Evolutionary conservation across 2,888 invertebrate genomes (phyloP), one percentile per base, ranked within the genome.

Genomic region (Athetis lepigone): DNA sequence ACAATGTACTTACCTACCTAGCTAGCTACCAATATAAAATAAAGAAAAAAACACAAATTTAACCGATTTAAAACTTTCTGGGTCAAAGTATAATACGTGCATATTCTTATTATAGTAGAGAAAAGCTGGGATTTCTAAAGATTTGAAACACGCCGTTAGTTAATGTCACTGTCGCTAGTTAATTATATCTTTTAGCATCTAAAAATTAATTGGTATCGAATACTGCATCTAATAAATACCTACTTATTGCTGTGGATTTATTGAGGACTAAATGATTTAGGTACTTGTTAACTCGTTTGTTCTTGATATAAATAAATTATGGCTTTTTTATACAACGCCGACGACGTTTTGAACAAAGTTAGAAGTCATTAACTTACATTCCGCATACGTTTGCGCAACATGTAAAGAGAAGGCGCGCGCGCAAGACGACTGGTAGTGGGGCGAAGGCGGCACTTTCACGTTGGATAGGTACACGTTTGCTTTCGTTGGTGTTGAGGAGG

Each of bases 361-460:
- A 80, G 77, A 83, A 83, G 80, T 81, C 83, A 82, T 84, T 79
- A 83, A 83, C 70, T 85, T 82, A 85, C 83, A 88, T 88, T 87
- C 86, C 86, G 88, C 89, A 82, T 89, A 88, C 85, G 88, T 91
- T 93, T 93, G 90, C 92, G 91, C 92, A 93, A 93, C 90, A 88
- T 85, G 85, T 86, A 90, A 89, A 91, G 92, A 90, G 91, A 92
- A 91, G 88, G 92, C 89, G 86, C 83, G 85, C 58, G 78, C 67
- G 52, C 74, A 60, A 66, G 50, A 59, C 59, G 49, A 43, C 57
- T 73, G 83, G 87, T 84, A 85, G 84, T 66, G 78, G 58, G 64
- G 59, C 50, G 63, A 51, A 52, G 85, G 88, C 85, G 85, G 83
- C 90, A 93, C 94, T 94, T 94, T 94, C 93, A 90, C 93, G 87